Evolutionary conservation across 2,888 invertebrate genomes (phyloP), one percentile per base, ranked within the genome.

Genomic region (Callosobruchus maculatus): DNA sequence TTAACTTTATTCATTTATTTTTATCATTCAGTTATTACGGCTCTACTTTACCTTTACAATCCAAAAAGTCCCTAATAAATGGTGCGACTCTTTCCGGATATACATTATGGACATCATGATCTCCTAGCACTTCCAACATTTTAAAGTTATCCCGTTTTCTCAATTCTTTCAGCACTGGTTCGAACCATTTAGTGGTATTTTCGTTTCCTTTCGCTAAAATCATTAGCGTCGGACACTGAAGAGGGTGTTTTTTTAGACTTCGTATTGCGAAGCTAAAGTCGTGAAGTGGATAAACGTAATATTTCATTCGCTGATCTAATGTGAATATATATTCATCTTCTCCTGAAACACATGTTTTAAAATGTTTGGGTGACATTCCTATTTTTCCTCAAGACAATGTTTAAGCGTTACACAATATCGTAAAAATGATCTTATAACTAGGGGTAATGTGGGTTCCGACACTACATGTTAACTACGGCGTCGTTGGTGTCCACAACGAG

Each of bases 41-140:
- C 13, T 49, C 49, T 18, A 13, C 13, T 7, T 49, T 49, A 49
- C 49, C 49, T 49, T 49, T 49, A 49, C 1, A 49, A 49, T 7
- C 18, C 13, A 85, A 81, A 82, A 85, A 85, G 68, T 81, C 78
- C 26, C 70, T 78, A 69, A 85, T 78, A 71, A 81, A 70, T 0
- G 83, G 82, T 0, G 88, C 87, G 2, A 92, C 85, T 9, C 83
- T 81, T 76, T 90, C 89, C 0, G 92, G 92, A 78, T 88, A 81
- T 7, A 89, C 90, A 68, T 90, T 88, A 82, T 93, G 92, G 0
- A 92, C 89, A 79, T 93, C 91, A 77, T 93, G 93, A 68, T 87
- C 86, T 0, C 92, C 92, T 0, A 88, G 84, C 0, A 92, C 88
- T 0, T 86, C 0, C 78, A 82, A 73, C 76, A 85, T 74, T 0